phyloP scores from a whole-genome alignment of 2,113 vertebrate genomes.

The Centropristis striata region DNA sequence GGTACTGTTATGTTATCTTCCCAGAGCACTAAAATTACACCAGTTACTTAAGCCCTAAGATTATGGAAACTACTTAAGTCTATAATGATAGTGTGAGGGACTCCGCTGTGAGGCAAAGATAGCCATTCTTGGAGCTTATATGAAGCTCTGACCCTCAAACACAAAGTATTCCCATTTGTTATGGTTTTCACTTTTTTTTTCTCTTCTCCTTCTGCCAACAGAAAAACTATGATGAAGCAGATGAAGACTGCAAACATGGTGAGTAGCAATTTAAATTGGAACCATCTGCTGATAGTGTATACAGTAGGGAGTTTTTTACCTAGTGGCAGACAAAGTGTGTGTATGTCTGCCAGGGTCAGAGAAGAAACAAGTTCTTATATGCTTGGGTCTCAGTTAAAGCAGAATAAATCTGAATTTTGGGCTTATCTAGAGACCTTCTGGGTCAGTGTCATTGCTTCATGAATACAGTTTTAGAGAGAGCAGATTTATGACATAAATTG shows the following conservation, averaged over 20 bases:
- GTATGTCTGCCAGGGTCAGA: background rate
- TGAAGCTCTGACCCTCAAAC: slow-evolving; percentile 26
- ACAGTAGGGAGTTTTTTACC: background rate
- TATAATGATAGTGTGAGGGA: slow-evolving; percentile 56
- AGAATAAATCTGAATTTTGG: background rate
- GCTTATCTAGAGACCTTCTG: background rate
- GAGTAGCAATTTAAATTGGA: slow-evolving; percentile 68
- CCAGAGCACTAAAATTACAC: slow-evolving; percentile 45
- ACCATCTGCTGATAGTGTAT: slow-evolving; percentile 7
- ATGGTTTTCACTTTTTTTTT: slow-evolving; percentile 1
- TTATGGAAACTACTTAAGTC: slow-evolving; percentile 55
- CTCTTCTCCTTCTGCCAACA: slow-evolving; percentile 82
- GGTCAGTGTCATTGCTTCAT: background rate
- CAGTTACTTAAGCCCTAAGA: slow-evolving; percentile 37
- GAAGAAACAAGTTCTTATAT: slow-evolving; percentile 2
- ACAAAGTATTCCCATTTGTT: slow-evolving; percentile 45
- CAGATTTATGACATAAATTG: background rate
- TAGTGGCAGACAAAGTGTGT: background rate
- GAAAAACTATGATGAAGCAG: slow-evolving; percentile 99
- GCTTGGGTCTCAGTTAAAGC: background rate
- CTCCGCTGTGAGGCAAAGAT: slow-evolving; percentile 35
- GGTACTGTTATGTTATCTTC: slow-evolving; percentile 34
- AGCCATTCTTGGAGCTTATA: slow-evolving; percentile 33
- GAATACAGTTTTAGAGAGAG: background rate
- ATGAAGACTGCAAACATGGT: slow-evolving; percentile 99